phyloP scores from a whole-genome alignment of 2,888 invertebrate genomes.

The Euzophera pinguis region DNA sequence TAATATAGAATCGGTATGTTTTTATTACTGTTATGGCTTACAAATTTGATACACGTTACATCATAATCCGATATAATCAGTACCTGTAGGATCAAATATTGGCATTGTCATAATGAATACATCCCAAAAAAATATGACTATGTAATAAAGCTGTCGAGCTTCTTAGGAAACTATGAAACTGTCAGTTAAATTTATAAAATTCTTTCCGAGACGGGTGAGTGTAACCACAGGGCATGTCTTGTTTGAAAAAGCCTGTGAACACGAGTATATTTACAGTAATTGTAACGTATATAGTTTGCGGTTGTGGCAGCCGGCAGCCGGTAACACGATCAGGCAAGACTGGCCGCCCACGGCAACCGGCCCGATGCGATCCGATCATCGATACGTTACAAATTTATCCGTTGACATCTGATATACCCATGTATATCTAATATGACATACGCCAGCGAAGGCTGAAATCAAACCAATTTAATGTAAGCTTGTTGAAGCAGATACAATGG shows the following conservation, averaged over 20 bases:
- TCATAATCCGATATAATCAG: no score
- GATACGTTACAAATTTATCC: slow-evolving; percentile 59
- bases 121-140: no score
- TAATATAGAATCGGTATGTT: no score
- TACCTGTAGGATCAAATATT: no score
- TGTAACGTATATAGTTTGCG: slow-evolving; percentile 58
- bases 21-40: no score
- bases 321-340: slow-evolving; percentile 45
- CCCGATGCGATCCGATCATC: slow-evolving; percentile 46
- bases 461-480: not conserved
- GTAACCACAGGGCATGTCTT: no score
- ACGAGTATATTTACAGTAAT: slow-evolving; percentile 21
- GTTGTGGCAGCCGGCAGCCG: slow-evolving; percentile 34
- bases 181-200: no score
- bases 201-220: no score
- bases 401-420: slow-evolving; percentile 43
- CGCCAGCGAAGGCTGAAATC: not conserved
- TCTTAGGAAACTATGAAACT: no score
- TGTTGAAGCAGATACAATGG: not conserved
- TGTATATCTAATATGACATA: slow-evolving; percentile 12
- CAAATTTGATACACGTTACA: no score
- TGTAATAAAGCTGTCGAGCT: no score
- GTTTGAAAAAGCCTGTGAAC: not conserved
- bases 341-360: slow-evolving; percentile 48
- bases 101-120: no score